Conservation (phyloP, 2,888 invertebrate species). For the Drosophila birchii region DNA sequence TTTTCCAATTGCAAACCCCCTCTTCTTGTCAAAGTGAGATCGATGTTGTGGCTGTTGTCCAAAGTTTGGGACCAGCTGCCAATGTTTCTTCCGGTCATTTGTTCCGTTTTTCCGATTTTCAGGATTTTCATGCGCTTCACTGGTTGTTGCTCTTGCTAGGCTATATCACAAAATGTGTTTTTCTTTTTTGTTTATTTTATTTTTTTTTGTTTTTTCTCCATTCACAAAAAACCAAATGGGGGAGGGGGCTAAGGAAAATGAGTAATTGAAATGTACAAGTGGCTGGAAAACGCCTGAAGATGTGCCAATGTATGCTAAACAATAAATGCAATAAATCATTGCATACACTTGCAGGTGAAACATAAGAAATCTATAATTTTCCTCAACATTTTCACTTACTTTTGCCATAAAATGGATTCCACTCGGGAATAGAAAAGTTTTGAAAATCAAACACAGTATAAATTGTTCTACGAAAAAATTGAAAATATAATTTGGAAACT, state of each 20-base stretch:
- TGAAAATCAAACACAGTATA: background rate
- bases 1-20: conserved; percentile 17
- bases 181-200: background rate
- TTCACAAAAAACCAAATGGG: conserved; percentile 2
- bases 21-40: conserved; percentile 21
- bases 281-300: background rate
- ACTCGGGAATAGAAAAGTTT: background rate
- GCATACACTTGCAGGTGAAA: background rate
- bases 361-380: background rate
- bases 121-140: conserved; percentile 11
- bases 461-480: conserved; percentile 7
- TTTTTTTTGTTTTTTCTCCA: conserved; percentile 1
- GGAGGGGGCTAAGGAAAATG: background rate
- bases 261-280: background rate
- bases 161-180: conserved; percentile 54
- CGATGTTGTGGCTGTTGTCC: conserved; percentile 24
- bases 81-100: conserved; percentile 6
- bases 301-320: background rate
- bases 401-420: background rate
- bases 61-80: conserved; percentile 13
- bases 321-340: background rate
- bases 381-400: conserved; percentile 9
- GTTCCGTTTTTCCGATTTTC: conserved; percentile 15
- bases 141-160: conserved; percentile 33
- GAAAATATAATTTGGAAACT: background rate